A percentile compares a stretch with the other conserved stretches of the same genome.
Conservation (phyloP, 2,113 vertebrate genomes). For the Aptenodytes patagonicus region DNA sequence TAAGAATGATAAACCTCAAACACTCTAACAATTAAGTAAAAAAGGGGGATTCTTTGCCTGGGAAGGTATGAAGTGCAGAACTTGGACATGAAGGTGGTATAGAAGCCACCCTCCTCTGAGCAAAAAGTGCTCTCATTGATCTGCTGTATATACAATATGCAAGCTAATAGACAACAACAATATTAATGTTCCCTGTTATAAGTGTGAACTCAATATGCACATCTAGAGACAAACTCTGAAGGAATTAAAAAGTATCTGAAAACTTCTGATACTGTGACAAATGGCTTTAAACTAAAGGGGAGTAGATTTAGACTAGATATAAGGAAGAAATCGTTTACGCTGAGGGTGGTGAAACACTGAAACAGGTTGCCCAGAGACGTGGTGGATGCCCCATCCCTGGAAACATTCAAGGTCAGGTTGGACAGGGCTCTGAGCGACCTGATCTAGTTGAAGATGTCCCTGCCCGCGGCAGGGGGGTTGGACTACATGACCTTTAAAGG, state of each 20-base stretch:
- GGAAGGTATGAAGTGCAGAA: not conserved
- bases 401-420: no score
- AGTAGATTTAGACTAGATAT: no score
- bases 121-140: not conserved
- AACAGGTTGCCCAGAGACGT: no score
- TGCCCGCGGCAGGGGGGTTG: no score
- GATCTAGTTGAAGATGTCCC: no score
- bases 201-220: not conserved
- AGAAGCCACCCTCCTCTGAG: not conserved
- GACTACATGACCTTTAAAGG: no score
- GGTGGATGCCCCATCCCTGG: no score
- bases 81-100: not conserved
- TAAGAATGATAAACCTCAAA: not conserved
- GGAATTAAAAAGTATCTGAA: not conserved
- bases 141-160: not conserved
- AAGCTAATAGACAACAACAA: not conserved
- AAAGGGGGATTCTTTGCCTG: not conserved
- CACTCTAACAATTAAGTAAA: not conserved
- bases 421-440: no score
- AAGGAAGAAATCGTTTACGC: no score
- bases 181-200: fast-evolving
- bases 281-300: no score
- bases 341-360: no score
- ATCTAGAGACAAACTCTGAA: not conserved
- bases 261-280: not conserved